These are phyloP conservation scores for Globicephala melas DNA, from an alignment of 2,113 vertebrate species.

Conservation along the genomic window DNA sequence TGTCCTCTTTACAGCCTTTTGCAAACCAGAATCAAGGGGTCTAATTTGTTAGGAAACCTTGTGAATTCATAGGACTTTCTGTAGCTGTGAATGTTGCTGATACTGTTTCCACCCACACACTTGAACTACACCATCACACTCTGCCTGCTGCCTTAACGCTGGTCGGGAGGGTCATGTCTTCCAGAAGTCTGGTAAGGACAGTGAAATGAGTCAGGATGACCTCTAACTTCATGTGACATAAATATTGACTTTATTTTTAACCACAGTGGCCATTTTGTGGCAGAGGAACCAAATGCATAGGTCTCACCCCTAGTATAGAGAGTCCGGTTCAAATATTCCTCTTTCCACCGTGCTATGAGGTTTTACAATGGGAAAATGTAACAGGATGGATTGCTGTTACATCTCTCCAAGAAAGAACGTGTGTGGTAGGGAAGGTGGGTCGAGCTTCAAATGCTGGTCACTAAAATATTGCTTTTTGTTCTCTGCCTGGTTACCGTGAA, in stretches of 20 bases:
- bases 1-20: not conserved
- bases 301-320: not conserved
- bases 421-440: not conserved
- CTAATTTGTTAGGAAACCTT: not conserved
- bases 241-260: not conserved
- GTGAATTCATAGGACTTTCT: not conserved
- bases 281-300: not conserved
- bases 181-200: not conserved
- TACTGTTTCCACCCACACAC: not conserved
- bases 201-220: not conserved
- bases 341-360: not conserved
- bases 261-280: not conserved
- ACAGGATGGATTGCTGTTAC: not conserved
- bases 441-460: not conserved
- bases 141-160: not conserved
- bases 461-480: not conserved
- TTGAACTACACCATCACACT: not conserved
- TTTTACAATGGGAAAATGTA: not conserved
- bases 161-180: rapidly evolving
- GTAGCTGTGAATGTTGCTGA: not conserved
- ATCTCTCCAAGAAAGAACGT: not conserved
- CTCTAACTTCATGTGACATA: not conserved
- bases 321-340: not conserved
- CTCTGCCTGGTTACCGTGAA: not conserved
- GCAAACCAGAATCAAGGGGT: not conserved